These are phyloP conservation scores for Drosophila cognata DNA, from an alignment of 2,888 invertebrate species.

Conservation along the genomic window DNA sequence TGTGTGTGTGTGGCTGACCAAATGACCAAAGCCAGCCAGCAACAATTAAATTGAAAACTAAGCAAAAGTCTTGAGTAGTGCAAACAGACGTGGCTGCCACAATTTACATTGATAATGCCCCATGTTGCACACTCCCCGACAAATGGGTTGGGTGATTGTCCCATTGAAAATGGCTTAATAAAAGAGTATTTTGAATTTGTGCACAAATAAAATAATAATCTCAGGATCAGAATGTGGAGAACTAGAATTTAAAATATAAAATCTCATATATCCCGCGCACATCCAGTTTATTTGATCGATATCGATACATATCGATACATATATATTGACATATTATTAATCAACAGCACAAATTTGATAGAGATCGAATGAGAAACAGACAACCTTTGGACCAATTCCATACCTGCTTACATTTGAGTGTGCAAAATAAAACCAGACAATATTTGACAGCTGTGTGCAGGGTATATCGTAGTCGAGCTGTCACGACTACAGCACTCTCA, in stretches of 20 bases:
- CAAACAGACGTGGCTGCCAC: slow-evolving; percentile 68
- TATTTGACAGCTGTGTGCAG: neutral
- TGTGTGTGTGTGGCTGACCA: slow-evolving; percentile 44
- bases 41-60: slow-evolving; percentile 71
- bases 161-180: neutral
- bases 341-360: neutral
- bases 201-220: neutral
- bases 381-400: neutral
- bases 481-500: neutral
- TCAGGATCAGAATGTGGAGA: neutral
- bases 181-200: neutral
- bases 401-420: neutral
- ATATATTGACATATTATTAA: neutral
- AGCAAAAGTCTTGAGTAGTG: slow-evolving; percentile 74
- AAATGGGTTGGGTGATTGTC: neutral
- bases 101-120: slow-evolving; percentile 53
- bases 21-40: slow-evolving; percentile 50
- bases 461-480: neutral
- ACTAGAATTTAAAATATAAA: too few relatives aligned
- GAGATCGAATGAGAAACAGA: too few relatives aligned
- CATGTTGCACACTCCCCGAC: slow-evolving; percentile 1
- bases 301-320: too few relatives aligned
- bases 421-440: neutral
- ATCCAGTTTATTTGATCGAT: too few relatives aligned
- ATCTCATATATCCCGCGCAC: too few relatives aligned